Base-by-base conservation (phyloP, 53 echinoderm and acorn worm genomes). In the Patiria pectinifera region DNA sequence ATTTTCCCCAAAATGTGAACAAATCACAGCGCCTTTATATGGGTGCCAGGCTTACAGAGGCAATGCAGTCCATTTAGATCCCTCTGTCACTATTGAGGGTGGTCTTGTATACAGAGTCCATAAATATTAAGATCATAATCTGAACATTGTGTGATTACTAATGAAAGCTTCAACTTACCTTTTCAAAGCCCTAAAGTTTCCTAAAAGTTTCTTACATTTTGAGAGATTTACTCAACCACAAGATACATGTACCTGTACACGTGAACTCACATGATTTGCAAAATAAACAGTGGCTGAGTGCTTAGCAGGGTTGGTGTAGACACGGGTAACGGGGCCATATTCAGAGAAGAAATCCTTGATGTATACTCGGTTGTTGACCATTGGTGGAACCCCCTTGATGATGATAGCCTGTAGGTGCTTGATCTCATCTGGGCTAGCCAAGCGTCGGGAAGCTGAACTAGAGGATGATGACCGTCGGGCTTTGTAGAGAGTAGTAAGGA, bases 211-310 rank as follows among this genome's bases (percentile, higher is more conserved):
- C 35, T 35, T 35, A 35, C 35, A 35, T 35, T 35, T 35, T 35
- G 35, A 35, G 35, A 35, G 35, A 35, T 35, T 35, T 35, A 35
- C 35, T 35, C 35, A 35, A 35, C 35, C 35, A 1, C 0, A 35
- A 35, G 35, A 35, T 35, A 35, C 35, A 35, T 35, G 35, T 35
- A 35, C 35, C 35, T 0, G 1, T 35, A 35, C 35, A 24, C 74
- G 19, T 75, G 1, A 49, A 98, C 98, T 95, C 89, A 99, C 99
- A 79, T 99, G 99, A 88, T 97, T 77, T 18, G 79, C 86, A 83
- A 95, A 99, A 58, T 92, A 85, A 7, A 99, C 90, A 24, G 92
- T 87, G 12, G 99, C 96, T 43, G 86, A 60, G 4, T 71, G 76
- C 58, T 85, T 95, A 2, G 85, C 83, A 4, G 93, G 95, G 60